Evolutionary conservation across 2,888 invertebrate species (phyloP).

Genomic region (Agapetus fuscipes): DNA sequence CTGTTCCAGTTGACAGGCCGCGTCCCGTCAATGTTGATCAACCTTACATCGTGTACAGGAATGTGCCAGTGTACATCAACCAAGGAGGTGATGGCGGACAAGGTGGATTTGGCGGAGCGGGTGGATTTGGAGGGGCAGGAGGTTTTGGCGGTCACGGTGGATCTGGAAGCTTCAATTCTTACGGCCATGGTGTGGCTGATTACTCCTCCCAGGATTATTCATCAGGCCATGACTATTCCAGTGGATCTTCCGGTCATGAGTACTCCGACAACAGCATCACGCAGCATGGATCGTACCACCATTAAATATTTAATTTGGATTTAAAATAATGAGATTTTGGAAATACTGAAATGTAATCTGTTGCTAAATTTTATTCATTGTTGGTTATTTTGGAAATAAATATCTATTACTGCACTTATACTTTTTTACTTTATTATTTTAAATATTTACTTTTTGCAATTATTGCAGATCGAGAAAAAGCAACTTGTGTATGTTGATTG

Average conservation of each 20-base stretch:
- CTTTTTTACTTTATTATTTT: too few relatives aligned
- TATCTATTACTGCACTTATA: too few relatives aligned
- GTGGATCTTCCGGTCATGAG: not conserved
- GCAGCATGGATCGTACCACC: not conserved
- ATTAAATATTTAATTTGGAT: too few relatives aligned
- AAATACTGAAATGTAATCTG: too few relatives aligned
- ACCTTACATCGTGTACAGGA: constrained; percentile 10
- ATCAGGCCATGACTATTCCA: constrained; percentile 3
- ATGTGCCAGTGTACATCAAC: constrained; percentile 5
- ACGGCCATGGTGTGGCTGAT: not conserved
- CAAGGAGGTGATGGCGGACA: not conserved
- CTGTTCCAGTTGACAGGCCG: constrained; percentile 10
- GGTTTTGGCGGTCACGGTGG: not conserved
- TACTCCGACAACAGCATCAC: not conserved
- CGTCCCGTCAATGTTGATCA: constrained; percentile 1
- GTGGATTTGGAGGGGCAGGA: not conserved
- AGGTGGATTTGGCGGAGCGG: not conserved
- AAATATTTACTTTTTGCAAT: too few relatives aligned
- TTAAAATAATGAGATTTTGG: too few relatives aligned
- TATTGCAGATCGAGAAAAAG: too few relatives aligned
- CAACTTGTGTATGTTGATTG: too few relatives aligned
- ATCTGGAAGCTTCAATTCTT: not conserved
- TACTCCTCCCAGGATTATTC: constrained; percentile 1
- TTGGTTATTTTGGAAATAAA: too few relatives aligned
- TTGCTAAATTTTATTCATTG: too few relatives aligned